phyloP scores from a whole-genome alignment of 2,797 vertebrate species.

The Antrozous pallidus region DNA sequence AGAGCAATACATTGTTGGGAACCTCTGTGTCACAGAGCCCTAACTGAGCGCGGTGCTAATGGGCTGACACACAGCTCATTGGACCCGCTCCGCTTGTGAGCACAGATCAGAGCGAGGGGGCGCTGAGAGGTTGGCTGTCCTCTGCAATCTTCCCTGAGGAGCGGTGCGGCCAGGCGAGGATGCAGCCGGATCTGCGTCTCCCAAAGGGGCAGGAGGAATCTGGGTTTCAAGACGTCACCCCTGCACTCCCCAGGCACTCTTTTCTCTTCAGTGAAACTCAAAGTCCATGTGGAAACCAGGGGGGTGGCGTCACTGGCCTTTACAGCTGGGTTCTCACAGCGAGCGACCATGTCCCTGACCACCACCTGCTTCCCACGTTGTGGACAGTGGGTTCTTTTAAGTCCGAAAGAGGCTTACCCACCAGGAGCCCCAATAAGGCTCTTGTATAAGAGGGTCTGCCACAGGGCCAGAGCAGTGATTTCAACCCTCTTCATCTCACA shows the following conservation, averaged over 20 bases:
- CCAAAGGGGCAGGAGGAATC: background rate
- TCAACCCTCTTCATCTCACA: background rate
- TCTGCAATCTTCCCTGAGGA: background rate
- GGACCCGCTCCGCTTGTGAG: background rate
- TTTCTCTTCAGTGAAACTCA: background rate
- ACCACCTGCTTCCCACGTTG: background rate
- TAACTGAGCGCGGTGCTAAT: background rate
- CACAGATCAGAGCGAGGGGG: background rate
- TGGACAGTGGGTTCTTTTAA: background rate
- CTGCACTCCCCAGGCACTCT: rapidly evolving
- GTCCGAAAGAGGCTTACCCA: background rate
- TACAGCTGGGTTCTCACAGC: background rate
- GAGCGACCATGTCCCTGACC: too few relatives aligned
- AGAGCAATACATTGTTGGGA: background rate
- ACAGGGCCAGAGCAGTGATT: too few relatives aligned
- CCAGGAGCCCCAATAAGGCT: background rate
- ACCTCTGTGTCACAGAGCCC: background rate
- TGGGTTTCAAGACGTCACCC: background rate
- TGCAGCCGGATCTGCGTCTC: rapidly evolving
- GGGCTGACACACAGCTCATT: background rate
- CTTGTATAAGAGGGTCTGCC: rapidly evolving
- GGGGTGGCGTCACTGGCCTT: rapidly evolving
- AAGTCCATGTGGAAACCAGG: background rate
- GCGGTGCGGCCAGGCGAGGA: rapidly evolving
- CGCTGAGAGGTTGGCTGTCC: background rate